Conservation (phyloP, 37 sponge, comb jelly and placozoan genomes). For the Beroe forskalii region DNA sequence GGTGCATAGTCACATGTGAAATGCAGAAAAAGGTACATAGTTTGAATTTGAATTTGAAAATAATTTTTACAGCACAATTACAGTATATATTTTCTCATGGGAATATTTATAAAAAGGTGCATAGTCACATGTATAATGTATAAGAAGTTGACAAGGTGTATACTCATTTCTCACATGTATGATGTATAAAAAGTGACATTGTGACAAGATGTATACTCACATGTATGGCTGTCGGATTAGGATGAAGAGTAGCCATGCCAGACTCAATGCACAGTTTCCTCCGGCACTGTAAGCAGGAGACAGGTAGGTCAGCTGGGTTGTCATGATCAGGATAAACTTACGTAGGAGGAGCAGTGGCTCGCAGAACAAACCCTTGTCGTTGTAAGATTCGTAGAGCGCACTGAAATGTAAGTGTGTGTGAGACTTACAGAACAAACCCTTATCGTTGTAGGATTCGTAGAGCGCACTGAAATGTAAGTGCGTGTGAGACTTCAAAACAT, state of each 20-base stretch:
- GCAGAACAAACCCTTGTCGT: constrained; percentile 13
- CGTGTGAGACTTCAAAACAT: not conserved
- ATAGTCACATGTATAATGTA: too few species aligned
- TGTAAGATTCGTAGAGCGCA: constrained; percentile 37
- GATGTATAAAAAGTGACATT: too few species aligned
- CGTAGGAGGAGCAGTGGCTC: constrained; percentile 40
- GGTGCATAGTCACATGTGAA: too few species aligned
- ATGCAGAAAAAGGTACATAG: too few species aligned
- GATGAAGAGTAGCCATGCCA: constrained; percentile 15
- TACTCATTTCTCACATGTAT: too few species aligned
- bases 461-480: not conserved
- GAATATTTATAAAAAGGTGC: too few species aligned
- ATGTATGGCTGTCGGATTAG: constrained; percentile 61
- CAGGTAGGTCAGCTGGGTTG: constrained; percentile 35
- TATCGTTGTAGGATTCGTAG: constrained; percentile 9
- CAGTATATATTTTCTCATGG: too few species aligned
- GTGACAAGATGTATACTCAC: too few species aligned
- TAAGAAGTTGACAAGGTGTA: too few species aligned
- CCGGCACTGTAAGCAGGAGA: not conserved
- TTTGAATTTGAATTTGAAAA: too few species aligned
- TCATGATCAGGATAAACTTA: constrained; percentile 56
- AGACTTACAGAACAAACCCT: constrained; percentile 37
- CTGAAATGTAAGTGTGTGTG: not conserved
- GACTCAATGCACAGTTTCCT: not conserved
- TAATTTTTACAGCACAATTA: too few species aligned